phyloP scores from a whole-genome alignment of 2,797 vertebrate genomes.

The Masticophis lateralis region DNA sequence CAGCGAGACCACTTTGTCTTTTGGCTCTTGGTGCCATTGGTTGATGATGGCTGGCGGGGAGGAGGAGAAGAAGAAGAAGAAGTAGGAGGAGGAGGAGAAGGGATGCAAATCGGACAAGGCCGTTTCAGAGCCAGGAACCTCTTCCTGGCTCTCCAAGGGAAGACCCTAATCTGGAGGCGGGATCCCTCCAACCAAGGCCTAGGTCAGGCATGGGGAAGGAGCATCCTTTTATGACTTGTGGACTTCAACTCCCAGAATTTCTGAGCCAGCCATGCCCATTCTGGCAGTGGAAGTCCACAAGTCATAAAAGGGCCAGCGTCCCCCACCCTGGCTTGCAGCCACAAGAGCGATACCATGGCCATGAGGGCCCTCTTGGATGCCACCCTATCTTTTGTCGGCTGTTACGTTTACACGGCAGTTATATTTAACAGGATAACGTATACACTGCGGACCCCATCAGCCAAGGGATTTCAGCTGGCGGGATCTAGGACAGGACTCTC shows the following conservation, averaged over 20 bases:
- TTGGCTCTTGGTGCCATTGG: conserved; percentile 94
- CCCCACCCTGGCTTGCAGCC: neutral
- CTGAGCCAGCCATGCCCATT: neutral
- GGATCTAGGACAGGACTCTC: neutral
- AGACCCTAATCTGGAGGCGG: neutral
- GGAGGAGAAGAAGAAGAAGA: neutral
- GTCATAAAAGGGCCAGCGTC: neutral
- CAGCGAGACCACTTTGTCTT: conserved; percentile 88
- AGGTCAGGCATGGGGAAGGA: neutral
- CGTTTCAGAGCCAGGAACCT: neutral
- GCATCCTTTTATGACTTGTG: neutral
- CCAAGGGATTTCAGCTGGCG: neutral
- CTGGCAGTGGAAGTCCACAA: neutral
- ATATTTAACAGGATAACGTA: too few species aligned
- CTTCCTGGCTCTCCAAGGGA: too few species aligned
- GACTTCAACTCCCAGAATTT: too few species aligned
- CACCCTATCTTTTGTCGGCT: too few species aligned
- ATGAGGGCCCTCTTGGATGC: rapidly evolving
- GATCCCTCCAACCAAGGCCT: neutral
- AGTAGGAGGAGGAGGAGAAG: neutral
- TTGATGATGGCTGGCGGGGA: conserved; percentile 81
- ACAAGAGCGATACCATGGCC: neutral
- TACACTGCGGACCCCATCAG: neutral
- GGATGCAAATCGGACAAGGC: too few species aligned
- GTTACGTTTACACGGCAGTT: too few species aligned